Conservation (phyloP, 1,140 invertebrate genomes). For the Saccostrea glomerata region DNA sequence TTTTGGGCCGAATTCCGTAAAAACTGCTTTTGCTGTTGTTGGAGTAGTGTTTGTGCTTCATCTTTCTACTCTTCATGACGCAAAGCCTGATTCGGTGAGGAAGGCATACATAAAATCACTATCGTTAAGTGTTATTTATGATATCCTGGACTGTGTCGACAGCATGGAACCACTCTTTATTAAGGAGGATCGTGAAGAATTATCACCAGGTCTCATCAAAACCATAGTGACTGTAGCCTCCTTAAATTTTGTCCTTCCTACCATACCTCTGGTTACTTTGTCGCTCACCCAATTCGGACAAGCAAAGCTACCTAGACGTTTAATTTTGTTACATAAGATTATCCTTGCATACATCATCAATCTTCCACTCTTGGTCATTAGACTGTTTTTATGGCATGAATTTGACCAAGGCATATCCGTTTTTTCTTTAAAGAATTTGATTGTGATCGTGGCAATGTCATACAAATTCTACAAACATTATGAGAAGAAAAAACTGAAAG, state of each 20-base stretch:
- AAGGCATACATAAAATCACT: constrained; percentile 79
- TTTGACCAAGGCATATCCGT: constrained; percentile 80
- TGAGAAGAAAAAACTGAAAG: constrained; percentile 30
- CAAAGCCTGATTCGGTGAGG: constrained; percentile 77
- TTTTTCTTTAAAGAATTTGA: constrained; percentile 83
- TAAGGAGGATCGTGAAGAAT: constrained; percentile 67
- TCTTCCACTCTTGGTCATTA: constrained; percentile 81
- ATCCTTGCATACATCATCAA: constrained; percentile 80
- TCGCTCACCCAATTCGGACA: constrained; percentile 77
- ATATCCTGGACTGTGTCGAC: constrained; percentile 82
- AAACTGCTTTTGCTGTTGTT: constrained; percentile 80
- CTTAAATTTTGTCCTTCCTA: constrained; percentile 82
- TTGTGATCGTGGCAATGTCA: constrained; percentile 75
- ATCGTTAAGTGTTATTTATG: constrained; percentile 76
- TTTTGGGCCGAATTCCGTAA: constrained; percentile 81
- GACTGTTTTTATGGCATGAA: constrained; percentile 81
- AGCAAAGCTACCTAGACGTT: constrained; percentile 59
- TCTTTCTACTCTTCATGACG: constrained; percentile 81
- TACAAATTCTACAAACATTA: constrained; percentile 65
- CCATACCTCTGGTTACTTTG: constrained; percentile 81
- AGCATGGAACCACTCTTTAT: constrained; percentile 78
- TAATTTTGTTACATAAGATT: constrained; percentile 79
- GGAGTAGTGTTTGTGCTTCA: constrained; percentile 82
- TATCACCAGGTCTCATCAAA: constrained; percentile 77
- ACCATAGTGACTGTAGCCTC: constrained; percentile 80